These are phyloP conservation scores for Lordiphosa clarofinis DNA, from an alignment of 1,140 invertebrate species.

Conservation along the genomic window DNA sequence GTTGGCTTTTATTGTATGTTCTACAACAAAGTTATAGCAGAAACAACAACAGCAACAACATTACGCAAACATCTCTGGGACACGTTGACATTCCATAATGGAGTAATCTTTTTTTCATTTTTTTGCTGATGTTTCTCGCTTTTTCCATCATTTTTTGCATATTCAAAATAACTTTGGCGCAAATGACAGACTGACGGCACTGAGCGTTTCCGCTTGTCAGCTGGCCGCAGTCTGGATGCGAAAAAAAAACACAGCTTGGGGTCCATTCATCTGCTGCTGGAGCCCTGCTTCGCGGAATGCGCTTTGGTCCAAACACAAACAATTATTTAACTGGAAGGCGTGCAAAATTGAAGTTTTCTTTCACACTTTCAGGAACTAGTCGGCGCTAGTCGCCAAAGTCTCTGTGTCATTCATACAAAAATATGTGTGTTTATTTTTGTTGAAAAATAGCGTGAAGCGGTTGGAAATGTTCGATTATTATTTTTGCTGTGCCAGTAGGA, in stretches of 20 bases:
- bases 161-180: conserved; percentile 72
- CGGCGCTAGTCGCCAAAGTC: conserved; percentile 38
- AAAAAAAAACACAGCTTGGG: conserved; percentile 55
- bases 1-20: conserved; percentile 64
- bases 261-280: conserved; percentile 54
- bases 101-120: conserved; percentile 43
- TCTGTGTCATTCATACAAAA: conserved; percentile 37
- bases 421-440: conserved; percentile 62
- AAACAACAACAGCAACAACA: conserved; percentile 31
- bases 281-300: conserved; percentile 51
- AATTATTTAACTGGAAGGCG: conserved; percentile 68
- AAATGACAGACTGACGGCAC: conserved; percentile 68
- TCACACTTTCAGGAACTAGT: conserved; percentile 44
- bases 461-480: conserved; percentile 15
- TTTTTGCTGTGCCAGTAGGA: conserved; percentile 16
- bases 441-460: conserved; percentile 41
- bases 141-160: conserved; percentile 62
- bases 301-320: conserved; percentile 62
- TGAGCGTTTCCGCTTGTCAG: conserved; percentile 70
- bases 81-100: conserved; percentile 38
- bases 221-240: conserved; percentile 41
- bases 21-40: conserved; percentile 68
- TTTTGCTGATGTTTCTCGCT: conserved; percentile 31
- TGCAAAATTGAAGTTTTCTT: conserved; percentile 55
- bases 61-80: background rate